A percentile compares a stretch with the other conserved stretches of the same genome.
These are phyloP conservation scores for Esox masquinongy DNA, from an alignment of 2,797 vertebrate species.

Conservation along the genomic window DNA sequence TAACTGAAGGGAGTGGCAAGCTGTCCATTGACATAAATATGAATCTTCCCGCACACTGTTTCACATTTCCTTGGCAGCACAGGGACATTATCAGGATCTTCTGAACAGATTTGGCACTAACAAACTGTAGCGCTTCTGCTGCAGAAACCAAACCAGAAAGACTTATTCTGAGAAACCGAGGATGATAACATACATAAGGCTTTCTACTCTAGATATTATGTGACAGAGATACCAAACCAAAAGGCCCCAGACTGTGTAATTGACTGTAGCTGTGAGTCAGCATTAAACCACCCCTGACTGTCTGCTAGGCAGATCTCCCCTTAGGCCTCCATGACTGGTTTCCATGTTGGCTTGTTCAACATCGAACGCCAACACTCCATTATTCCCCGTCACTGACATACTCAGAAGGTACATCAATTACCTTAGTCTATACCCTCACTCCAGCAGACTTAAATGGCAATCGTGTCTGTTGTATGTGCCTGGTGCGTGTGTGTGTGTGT, in stretches of 20 bases:
- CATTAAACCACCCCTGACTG: neutral
- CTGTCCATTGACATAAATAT: constrained; percentile 67
- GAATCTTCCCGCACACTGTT: constrained; percentile 12
- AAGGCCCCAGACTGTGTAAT: neutral
- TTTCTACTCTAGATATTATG: neutral
- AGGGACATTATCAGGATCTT: constrained; percentile 39
- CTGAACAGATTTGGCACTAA: constrained; percentile 34
- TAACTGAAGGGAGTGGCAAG: constrained; percentile 42
- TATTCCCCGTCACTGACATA: constrained; percentile 50
- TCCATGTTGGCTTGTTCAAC: constrained; percentile 13
- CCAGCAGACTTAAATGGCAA: constrained; percentile 55
- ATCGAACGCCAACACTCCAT: constrained; percentile 29
- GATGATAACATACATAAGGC: neutral
- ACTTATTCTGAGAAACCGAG: constrained; percentile 17
- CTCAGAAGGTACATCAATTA: constrained; percentile 69
- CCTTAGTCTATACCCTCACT: constrained; percentile 36
- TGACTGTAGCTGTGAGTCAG: neutral
- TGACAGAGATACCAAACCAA: constrained; percentile 7
- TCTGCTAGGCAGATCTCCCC: neutral
- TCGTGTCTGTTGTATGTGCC: constrained; percentile 39
- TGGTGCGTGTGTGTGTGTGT: constrained; percentile 42
- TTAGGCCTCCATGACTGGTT: constrained; percentile 26
- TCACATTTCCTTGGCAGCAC: constrained; percentile 54
- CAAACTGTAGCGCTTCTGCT: neutral
- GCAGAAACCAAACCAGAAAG: neutral